These are phyloP conservation scores for Folsomia candida DNA, from an alignment of 2,888 invertebrate species.

Conservation along the genomic window DNA sequence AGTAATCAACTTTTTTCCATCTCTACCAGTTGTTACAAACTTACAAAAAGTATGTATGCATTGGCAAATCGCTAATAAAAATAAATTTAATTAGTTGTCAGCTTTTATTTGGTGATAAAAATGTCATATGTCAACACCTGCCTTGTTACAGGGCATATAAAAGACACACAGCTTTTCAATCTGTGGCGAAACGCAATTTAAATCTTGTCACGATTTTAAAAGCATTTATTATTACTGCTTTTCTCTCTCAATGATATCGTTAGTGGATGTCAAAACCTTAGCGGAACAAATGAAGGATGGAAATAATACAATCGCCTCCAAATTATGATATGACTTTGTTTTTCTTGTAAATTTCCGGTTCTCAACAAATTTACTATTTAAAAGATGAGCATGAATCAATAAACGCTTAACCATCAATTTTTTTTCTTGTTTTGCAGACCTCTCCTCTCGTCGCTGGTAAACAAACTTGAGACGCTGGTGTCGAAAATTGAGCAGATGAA, in stretches of 20 bases:
- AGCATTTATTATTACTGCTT: too few relatives aligned
- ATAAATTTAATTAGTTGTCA: not conserved
- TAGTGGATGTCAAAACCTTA: not conserved
- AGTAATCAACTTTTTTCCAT: not conserved
- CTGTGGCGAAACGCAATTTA: not conserved
- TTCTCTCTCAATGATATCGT: not conserved
- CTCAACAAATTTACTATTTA: too few relatives aligned
- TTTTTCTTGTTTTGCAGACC: slow-evolving; percentile 41
- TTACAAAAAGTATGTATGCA: not conserved
- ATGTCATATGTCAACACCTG: not conserved
- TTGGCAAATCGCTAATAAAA: not conserved
- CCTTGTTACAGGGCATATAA: not conserved
- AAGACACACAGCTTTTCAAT: not conserved
- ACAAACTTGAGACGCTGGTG: slow-evolving; percentile 43
- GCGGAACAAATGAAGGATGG: not conserved
- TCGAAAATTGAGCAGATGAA: slow-evolving; percentile 46
- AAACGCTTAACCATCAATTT: too few relatives aligned
- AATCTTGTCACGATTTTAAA: not conserved
- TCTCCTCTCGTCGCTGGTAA: slow-evolving; percentile 46
- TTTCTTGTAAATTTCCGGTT: not conserved
- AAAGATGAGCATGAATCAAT: not conserved
- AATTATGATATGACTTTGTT: not conserved
- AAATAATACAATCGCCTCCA: too few relatives aligned
- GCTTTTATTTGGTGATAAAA: not conserved
- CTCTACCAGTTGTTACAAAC: not conserved